A percentile compares a stretch with the other conserved stretches of the same genome.
Evolutionary conservation across 2,888 invertebrate species (phyloP).

Genomic region (Ochropacha duplaris): DNA sequence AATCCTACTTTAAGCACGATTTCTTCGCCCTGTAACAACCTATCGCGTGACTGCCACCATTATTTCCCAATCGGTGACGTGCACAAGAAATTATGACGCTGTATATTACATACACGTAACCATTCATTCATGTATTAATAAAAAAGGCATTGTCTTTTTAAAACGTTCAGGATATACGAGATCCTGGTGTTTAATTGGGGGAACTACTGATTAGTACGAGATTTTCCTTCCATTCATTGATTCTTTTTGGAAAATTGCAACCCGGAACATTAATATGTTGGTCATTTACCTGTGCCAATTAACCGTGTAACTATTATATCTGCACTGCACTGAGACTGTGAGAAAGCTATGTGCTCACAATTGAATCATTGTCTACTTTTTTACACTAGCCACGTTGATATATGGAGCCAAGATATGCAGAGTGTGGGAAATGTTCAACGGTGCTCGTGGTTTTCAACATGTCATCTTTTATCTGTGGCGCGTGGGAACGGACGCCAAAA

Average conservation of each 20-base stretch:
- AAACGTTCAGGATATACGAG: conserved; percentile 42
- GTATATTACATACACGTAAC: conserved; percentile 47
- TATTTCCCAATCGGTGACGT: conserved; percentile 69
- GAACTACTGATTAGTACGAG: conserved; percentile 25
- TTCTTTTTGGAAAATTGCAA: conserved; percentile 21
- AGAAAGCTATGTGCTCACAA: conserved; percentile 80
- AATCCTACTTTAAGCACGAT: conserved; percentile 15
- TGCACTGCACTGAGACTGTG: conserved; percentile 69
- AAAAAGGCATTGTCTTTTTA: conserved; percentile 53
- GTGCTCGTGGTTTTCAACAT: conserved; percentile 70
- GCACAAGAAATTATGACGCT: conserved; percentile 66
- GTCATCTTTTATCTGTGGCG: conserved; percentile 76
- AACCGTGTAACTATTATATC: conserved; percentile 72
- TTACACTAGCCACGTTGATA: conserved; percentile 77
- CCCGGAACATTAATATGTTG: conserved; percentile 57
- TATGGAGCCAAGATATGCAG: conserved; percentile 81
- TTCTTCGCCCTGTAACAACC: conserved; percentile 29
- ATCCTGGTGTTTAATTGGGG: conserved; percentile 55
- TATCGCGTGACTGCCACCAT: conserved; percentile 56
- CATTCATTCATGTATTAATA: conserved; percentile 56
- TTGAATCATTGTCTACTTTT: conserved; percentile 80
- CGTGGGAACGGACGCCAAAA: conserved; percentile 64
- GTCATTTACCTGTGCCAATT: conserved; percentile 80
- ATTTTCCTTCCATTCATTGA: conserved; percentile 10
- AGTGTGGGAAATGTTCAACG: conserved; percentile 72